These are phyloP conservation scores for Cherax destructor DNA, from an alignment of 1,140 invertebrate species.

Conservation along the genomic window DNA sequence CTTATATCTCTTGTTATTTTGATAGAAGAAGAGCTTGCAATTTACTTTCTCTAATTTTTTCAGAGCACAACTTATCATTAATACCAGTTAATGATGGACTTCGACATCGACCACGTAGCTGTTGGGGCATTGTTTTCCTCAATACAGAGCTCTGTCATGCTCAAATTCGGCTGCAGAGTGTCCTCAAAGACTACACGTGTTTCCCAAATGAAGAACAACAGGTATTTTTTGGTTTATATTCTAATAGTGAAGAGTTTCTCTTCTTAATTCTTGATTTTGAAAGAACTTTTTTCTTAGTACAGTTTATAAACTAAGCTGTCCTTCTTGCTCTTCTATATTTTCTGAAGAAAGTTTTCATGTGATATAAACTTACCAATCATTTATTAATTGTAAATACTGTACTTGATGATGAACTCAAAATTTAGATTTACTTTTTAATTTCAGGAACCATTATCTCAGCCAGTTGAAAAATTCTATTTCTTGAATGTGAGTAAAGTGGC, in stretches of 20 bases:
- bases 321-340: too few species aligned
- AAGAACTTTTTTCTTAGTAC: too few species aligned
- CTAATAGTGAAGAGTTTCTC: too few species aligned
- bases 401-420: too few species aligned
- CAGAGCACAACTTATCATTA: conserved; percentile 83
- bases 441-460: conserved; percentile 43
- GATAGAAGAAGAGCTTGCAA: too few species aligned
- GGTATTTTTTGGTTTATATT: background rate
- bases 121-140: conserved; percentile 95
- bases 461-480: conserved; percentile 71
- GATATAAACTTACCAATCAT: too few species aligned
- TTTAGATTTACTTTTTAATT: background rate
- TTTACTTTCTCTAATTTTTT: background rate
- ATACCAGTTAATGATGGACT: conserved; percentile 88
- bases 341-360: too few species aligned
- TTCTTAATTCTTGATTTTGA: too few species aligned
- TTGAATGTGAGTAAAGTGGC: conserved; percentile 69
- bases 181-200: conserved; percentile 68
- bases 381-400: too few species aligned
- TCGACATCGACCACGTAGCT: conserved; percentile 88
- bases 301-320: too few species aligned
- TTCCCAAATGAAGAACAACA: conserved; percentile 31
- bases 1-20: background rate
- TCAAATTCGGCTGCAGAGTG: conserved; percentile 70
- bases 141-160: conserved; percentile 88